Evolutionary conservation across 2,797 vertebrate genomes (phyloP), one percentile per base, ranked within the genome.

Genomic region (Premnoplex brunnescens): DNA sequence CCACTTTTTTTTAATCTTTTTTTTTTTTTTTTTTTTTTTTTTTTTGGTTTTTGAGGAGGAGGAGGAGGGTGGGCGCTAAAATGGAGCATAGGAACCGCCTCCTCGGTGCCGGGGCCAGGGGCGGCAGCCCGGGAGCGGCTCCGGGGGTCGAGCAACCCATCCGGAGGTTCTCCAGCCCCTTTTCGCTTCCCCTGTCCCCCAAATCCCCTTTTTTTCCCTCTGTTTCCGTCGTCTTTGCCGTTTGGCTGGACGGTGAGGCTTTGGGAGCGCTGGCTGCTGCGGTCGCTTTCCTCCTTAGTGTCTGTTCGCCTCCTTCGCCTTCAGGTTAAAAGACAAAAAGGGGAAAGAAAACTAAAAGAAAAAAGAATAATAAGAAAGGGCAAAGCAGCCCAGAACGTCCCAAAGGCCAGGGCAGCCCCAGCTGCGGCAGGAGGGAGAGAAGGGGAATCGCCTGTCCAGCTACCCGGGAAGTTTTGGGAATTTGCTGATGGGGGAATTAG

Each of bases 1-100:
- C 26, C 0, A 10, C 6, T 19, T 3, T 2, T 11, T n/a, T 24
- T 1, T 4, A 27, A 12, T 21, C 2, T 8, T 6, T 12, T 3
- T 10, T 7, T 27, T 15, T 21, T 27, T 24, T 3, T 3, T 8
- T 6, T 12, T 3, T 8, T 6, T 12, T 3, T 10, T 7, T 27
- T 15, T 21, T 27, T 24, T 3, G 8, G 21, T 32, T 26, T 39
- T 36, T 17, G 34, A 23, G 12, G 24, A 54, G 16, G 32, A 22
- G 16, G 20, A 48, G 34, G 32, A 43, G 36, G 24, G 5, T n/a
- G 41, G 17, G 39, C 7, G 22, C 66, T 51, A 54, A 85, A 87
- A 78, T 2, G 26, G 13, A 59, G 22, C 3, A 26, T 2, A 60
- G 60, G 18, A 90, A 27, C 26, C 20, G 7, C 54, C 21, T 49